A percentile compares a stretch with the other conserved stretches of the same genome.
These are phyloP conservation scores for Menidia menidia DNA, from an alignment of 2,797 vertebrate genomes.

Conservation along the genomic window DNA sequence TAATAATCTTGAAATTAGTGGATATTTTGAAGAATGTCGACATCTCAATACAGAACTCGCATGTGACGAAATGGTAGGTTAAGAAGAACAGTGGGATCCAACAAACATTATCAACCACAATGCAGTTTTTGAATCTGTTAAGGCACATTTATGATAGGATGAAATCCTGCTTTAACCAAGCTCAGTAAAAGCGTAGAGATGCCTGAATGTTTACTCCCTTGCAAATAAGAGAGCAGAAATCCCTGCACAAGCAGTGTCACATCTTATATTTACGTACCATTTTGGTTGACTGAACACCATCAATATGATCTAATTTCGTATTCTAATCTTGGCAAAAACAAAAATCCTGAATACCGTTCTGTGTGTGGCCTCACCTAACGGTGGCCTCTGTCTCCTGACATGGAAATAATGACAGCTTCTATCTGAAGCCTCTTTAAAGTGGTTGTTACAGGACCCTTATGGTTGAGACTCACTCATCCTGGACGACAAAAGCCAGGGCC, in stretches of 20 bases:
- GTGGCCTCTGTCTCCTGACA: slow-evolving; percentile 42
- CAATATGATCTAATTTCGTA: slow-evolving; percentile 8
- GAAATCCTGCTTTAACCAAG: slow-evolving; percentile 56
- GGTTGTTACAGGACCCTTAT: slow-evolving; percentile 62
- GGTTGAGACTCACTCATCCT: slow-evolving; percentile 60
- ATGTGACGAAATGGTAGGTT: slow-evolving; percentile 60
- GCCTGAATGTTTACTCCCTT: slow-evolving; percentile 21
- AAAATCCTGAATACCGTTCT: slow-evolving; percentile 5
- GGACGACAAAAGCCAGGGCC: slow-evolving; percentile 66
- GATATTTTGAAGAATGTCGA: slow-evolving; percentile 59
- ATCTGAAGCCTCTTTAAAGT: slow-evolving; percentile 67
- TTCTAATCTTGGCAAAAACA: slow-evolving; percentile 41
- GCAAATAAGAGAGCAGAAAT: slow-evolving; percentile 35
- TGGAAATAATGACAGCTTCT: slow-evolving; percentile 76
- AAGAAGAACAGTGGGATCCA: slow-evolving; percentile 29
- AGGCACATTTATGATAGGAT: slow-evolving; percentile 66
- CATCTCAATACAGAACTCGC: slow-evolving; percentile 47
- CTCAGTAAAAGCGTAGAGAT: slow-evolving; percentile 26
- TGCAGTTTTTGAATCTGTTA: slow-evolving; percentile 48
- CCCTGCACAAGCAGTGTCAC: slow-evolving; percentile 8
- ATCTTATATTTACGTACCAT: slow-evolving; percentile 15
- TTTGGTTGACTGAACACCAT: slow-evolving; percentile 5
- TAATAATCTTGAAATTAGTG: slow-evolving; percentile 69
- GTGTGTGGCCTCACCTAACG: slow-evolving; percentile 71
- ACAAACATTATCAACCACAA: slow-evolving; percentile 47